Base-by-base conservation (phyloP, 2,113 vertebrate species). In the Columba janthina region DNA sequence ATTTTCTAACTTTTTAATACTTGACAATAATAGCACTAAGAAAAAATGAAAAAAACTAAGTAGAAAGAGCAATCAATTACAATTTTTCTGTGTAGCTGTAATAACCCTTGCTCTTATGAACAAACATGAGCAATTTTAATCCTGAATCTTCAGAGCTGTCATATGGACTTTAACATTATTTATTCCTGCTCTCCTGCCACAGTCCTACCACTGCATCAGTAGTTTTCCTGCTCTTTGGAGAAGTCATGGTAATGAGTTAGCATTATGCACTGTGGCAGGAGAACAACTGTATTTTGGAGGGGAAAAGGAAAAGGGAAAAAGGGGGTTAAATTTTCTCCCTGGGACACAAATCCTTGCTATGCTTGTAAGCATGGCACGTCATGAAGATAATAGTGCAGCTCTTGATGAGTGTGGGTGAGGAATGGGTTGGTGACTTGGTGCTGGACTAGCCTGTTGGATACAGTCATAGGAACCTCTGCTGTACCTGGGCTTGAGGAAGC, bases 1-100 rank as follows among this genome's bases (percentile, higher is more conserved):
- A 74, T 85, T 90, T 85, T 80, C 69, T 75, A 92, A 83, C 61
- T 95, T 91, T 65, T 48, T 28, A 88, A 31, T 88, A 75, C 34
- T 88, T 94, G 76, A 61, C 19, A 91, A 86, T 86, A 24, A 82
- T 36, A 20, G 64, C 4, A 77, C 13, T 58, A 80, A 46, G 26
- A 81, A 64, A 70, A 87, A n/a, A 32, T 10, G 5, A 50, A 51
- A 87, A 67, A 88, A 20, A 2, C 16, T 32, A 86, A 82, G 6
- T 56, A 22, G 38, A 92, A 88, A 85, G 51, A 94, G 31, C 24
- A 81, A 70, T 94, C 38, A 88, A 72, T 88, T 83, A 64, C 46
- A 80, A 51, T 85, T 73, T 90, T 9, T 91, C 65, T 85, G 15
- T 62, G 18, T 69, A 76, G 6, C 38, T 82, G 21, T 76, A 93